Conservation (phyloP, 2,113 vertebrate genomes). For the Catagonus wagneri region DNA sequence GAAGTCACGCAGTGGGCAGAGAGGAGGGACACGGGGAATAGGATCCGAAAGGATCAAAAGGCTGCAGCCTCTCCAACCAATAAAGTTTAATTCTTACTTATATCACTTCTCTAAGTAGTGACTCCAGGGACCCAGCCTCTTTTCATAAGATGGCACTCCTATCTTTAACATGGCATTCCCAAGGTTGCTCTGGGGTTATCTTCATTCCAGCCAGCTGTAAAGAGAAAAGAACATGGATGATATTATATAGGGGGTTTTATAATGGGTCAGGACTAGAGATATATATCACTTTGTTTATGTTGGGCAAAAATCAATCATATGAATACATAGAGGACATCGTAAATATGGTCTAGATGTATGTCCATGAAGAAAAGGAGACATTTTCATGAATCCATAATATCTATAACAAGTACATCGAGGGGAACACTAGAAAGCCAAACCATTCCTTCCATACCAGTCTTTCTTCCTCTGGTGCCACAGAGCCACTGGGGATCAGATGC, state of each 20-base stretch:
- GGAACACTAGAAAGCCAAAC: constrained; percentile 27
- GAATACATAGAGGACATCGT: background rate
- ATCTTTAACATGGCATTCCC: background rate
- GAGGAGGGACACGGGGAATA: constrained; percentile 72
- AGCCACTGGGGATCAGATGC: background rate
- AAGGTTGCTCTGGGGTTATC: background rate
- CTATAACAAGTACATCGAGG: background rate
- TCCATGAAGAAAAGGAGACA: background rate
- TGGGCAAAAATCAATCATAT: background rate
- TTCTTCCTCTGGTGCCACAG: background rate
- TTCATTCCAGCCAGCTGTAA: background rate
- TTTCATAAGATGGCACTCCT: constrained; percentile 20
- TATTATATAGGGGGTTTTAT: background rate
- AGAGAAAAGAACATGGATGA: background rate
- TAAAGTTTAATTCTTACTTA: background rate
- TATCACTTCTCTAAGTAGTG: background rate
- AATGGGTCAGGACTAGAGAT: background rate
- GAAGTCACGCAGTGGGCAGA: constrained; percentile 63
- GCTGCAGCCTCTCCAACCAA: constrained; percentile 75
- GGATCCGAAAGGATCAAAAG: constrained; percentile 77
- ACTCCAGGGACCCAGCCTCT: background rate
- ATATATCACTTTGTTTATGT: background rate
- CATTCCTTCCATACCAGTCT: background rate
- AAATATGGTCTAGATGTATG: constrained; percentile 14
- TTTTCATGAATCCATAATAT: background rate